Evolutionary conservation across 2,113 vertebrate species (phyloP).

Genomic region (Myocastor coypus): DNA sequence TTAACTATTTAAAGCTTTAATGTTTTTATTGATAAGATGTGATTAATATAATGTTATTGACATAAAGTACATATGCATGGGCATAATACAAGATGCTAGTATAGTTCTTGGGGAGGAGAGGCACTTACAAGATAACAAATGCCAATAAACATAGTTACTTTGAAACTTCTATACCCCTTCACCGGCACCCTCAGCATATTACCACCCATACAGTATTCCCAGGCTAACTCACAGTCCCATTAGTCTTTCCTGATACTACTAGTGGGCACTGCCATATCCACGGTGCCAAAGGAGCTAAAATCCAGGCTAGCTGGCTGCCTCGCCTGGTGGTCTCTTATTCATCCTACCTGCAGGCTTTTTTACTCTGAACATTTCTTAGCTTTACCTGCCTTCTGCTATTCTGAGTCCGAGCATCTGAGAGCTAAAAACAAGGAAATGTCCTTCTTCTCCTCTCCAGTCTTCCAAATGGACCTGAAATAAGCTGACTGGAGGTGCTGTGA

Average conservation of each 20-base stretch:
- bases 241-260: background rate
- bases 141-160: background rate
- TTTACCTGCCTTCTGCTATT: background rate
- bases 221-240: background rate
- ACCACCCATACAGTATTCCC: background rate
- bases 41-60: background rate
- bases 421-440: background rate
- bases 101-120: background rate
- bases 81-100: background rate
- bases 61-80: background rate
- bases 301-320: background rate
- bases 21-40: background rate
- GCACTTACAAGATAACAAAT: slow-evolving; percentile 4
- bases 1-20: background rate
- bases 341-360: slow-evolving; percentile 16
- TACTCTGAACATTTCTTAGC: background rate
- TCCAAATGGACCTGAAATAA: background rate
- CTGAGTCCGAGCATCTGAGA: slow-evolving; percentile 23
- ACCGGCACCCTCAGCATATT: background rate
- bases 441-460: background rate
- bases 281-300: background rate
- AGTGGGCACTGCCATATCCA: rapidly evolving
- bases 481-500: background rate
- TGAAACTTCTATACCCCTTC: background rate
- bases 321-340: slow-evolving; percentile 40